phyloP scores from a whole-genome alignment of 1,140 invertebrate species.

The Cataglyphis hispanica region DNA sequence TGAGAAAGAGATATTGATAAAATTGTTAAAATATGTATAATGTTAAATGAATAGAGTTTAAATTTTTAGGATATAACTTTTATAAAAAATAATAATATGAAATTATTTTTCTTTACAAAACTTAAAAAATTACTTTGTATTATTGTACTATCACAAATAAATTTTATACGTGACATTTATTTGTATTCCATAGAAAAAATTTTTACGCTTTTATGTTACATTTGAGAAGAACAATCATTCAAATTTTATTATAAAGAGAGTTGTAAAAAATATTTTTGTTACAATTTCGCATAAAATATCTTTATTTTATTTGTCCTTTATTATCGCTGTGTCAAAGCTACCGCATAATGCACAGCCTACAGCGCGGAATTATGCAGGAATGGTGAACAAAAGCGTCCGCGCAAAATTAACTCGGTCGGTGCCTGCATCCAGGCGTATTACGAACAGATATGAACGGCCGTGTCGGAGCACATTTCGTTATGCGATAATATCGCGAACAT shows the following conservation, averaged over 20 bases:
- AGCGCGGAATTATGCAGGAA: slow-evolving; percentile 47
- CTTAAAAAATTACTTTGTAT: slow-evolving; percentile 8
- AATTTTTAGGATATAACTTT: not conserved
- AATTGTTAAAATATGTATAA: no score
- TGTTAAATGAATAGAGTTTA: not conserved
- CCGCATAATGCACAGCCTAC: slow-evolving; percentile 53
- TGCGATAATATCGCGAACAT: slow-evolving; percentile 50
- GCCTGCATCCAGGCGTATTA: slow-evolving; percentile 71
- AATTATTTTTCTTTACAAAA: not conserved
- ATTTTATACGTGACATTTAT: slow-evolving; percentile 25
- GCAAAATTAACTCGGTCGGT: slow-evolving; percentile 65
- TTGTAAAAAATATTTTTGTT: not conserved
- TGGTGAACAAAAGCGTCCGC: slow-evolving; percentile 65
- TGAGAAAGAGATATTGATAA: no score
- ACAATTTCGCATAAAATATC: slow-evolving; percentile 34
- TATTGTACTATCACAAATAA: not conserved
- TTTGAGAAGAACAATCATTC: slow-evolving; percentile 2
- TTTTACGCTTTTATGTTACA: not conserved
- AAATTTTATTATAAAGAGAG: not conserved
- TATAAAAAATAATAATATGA: not conserved
- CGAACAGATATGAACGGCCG: slow-evolving; percentile 68
- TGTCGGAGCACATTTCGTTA: slow-evolving; percentile 57
- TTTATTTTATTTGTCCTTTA: slow-evolving; percentile 38
- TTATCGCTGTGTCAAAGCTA: slow-evolving; percentile 47
- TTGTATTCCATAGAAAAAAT: slow-evolving; percentile 4